Evolutionary conservation across 2,888 invertebrate species (phyloP), one percentile per base, ranked within the genome.

Genomic region (Ferdinandea cuprea): DNA sequence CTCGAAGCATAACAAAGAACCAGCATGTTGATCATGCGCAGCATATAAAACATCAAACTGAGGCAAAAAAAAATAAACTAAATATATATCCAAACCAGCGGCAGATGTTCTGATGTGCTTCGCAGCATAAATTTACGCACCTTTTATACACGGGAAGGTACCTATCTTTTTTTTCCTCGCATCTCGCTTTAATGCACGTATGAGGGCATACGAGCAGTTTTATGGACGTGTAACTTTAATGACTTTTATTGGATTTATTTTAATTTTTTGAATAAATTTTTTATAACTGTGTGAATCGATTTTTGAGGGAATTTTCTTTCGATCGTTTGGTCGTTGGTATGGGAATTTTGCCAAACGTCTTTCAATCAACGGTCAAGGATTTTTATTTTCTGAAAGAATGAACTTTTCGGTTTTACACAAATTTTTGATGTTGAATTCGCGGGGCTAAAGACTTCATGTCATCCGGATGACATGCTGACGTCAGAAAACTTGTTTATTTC

Each of bases 101-200:
- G 56, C 56, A 56, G 56, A 56, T 56, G 56, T 37, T 56, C 37
- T 37, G 37, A 21, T 0, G 8, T 37, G 19, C 19, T 13, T n/a
- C 7, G 56, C 37, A 21, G 56, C 56, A 56, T 56, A 37, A 56
- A 56, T 56, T 21, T 19, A 35, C 56, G 37, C 56, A 56, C 56
- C 56, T 37, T 30, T 44, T 9, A 28, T 32, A 32, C n/a, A n/a
- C 17, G 54, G 19, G 21, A 19, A 35, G 37, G 37, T 21, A 32
- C 19, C 37, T n/a, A n/a, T n/a, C n/a, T n/a, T n/a, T n/a, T 56
- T 40, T 40, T 25, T 25, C 25, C 5, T 5, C 5, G 25, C 3
- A 25, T 25, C 25, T 25, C 5, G 25, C 25, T 3, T 25, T 25
- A 3, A 25, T n/a, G n/a, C n/a, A n/a, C n/a, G n/a, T n/a, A n/a